phyloP scores from a whole-genome alignment of 2,888 invertebrate genomes.

The Cryptosula pallasiana region DNA sequence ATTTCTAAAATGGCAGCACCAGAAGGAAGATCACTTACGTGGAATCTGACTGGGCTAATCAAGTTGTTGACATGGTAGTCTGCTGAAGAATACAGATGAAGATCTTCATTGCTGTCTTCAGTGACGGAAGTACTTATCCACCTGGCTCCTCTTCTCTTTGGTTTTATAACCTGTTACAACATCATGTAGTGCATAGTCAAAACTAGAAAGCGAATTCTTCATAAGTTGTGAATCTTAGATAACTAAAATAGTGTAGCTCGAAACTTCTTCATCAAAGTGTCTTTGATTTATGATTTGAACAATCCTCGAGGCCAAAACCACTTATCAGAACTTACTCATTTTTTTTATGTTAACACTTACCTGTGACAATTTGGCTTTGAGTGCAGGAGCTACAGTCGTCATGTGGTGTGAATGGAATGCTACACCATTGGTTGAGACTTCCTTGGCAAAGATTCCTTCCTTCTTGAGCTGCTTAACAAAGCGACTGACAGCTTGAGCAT shows the following conservation, averaged over 20 bases:
- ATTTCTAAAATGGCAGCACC: too few relatives aligned
- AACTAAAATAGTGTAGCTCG: too few relatives aligned
- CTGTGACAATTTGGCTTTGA: constrained; percentile 43
- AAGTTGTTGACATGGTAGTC: constrained; percentile 95
- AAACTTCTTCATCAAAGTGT: too few relatives aligned
- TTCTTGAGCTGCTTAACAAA: constrained; percentile 48
- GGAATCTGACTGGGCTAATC: constrained; percentile 85
- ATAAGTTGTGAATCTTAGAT: too few relatives aligned
- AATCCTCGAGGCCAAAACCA: too few relatives aligned
- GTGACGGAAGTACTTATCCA: constrained; percentile 95
- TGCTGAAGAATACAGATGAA: constrained; percentile 77
- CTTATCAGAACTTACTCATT: too few relatives aligned
- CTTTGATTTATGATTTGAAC: too few relatives aligned
- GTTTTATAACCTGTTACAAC: constrained; percentile 69
- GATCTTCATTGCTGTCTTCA: constrained; percentile 69
- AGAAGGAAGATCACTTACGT: too few relatives aligned
- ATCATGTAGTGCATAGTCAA: too few relatives aligned
- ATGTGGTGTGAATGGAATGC: constrained; percentile 54
- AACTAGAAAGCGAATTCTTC: too few relatives aligned
- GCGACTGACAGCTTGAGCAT: constrained; percentile 56
- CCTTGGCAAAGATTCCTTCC: constrained; percentile 49
- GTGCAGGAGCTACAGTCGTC: constrained; percentile 44
- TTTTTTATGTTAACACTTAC: too few relatives aligned
- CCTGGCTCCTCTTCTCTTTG: constrained; percentile 70
- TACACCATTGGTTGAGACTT: constrained; percentile 50